Conservation (phyloP, 2,797 vertebrate genomes). For the Steatocranus sp. region DNA sequence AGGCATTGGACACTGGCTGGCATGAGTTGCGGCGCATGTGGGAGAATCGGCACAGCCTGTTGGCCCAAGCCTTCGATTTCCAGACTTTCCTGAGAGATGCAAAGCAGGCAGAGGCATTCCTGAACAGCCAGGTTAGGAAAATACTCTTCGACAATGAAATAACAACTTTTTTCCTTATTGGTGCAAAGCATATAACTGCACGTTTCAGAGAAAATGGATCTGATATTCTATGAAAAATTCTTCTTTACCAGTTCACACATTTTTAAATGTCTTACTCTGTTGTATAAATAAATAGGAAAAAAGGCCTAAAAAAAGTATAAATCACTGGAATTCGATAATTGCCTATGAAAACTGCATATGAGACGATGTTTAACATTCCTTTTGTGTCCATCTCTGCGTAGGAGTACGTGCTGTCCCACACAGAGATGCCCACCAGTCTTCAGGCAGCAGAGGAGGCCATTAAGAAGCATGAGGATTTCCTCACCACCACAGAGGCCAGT, state of each 20-base stretch:
- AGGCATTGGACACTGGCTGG: slow-evolving; percentile 91
- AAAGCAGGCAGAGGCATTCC: slow-evolving; percentile 90
- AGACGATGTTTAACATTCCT: neutral
- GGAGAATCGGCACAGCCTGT: slow-evolving; percentile 88
- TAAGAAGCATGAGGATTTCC: slow-evolving; percentile 91
- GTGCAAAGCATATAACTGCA: neutral
- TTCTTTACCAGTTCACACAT: neutral
- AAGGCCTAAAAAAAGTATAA: neutral
- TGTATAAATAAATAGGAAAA: neutral
- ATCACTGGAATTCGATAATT: neutral
- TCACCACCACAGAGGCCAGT: slow-evolving; percentile 90
- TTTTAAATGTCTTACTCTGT: neutral
- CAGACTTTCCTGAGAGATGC: slow-evolving; percentile 91
- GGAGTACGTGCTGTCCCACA: slow-evolving; percentile 92
- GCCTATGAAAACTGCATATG: neutral
- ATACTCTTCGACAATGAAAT: neutral
- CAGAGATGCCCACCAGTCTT: slow-evolving; percentile 88
- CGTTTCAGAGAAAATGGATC: neutral
- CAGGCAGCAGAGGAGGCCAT: slow-evolving; percentile 88
- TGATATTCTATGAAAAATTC: neutral
- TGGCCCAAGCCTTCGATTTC: slow-evolving; percentile 88
- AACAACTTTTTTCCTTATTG: neutral
- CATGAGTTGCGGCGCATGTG: slow-evolving; percentile 91
- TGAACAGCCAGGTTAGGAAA: slow-evolving; percentile 88
- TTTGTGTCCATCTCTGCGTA: slow-evolving; percentile 41